Evolutionary conservation across 2,113 vertebrate species (phyloP), one percentile per base, ranked within the genome.

Genomic region (Ceyx melanurus): DNA sequence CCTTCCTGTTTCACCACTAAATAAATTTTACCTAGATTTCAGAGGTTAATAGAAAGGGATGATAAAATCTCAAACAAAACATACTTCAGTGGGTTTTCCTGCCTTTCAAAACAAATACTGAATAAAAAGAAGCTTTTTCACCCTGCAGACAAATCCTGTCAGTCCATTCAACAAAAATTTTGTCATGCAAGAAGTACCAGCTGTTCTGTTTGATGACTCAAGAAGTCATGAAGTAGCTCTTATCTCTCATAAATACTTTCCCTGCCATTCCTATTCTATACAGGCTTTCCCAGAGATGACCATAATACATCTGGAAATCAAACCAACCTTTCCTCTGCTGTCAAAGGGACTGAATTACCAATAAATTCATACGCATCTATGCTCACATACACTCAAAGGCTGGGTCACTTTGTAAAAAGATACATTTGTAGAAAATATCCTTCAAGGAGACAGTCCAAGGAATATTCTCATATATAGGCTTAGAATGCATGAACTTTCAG

Each of bases 131-230:
- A 70, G n/a, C 15, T 33, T 72, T 84, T 84, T 93, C 42, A 80
- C 57, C 61, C 80, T 75, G 70, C 78, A 88, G 82, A 95, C 64
- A 90, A 93, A 86, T 19, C 13, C 65, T 81, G 73, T 75, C 86
- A 81, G 61, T 84, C 65, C 76, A 78, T 64, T 94, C 60, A 94
- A 56, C 61, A 77, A 70, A 86, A 81, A 75, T 53, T 58, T 68
- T 66, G 78, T 88, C 65, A 81, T 1, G 3, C 58, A 88, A 86
- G 80, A 75, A 95, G 66, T 23, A 93, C 90, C 90, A 95, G 83
- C 83, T 95, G 86, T 87, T 95, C 70, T 60, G 43, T 92, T 21
- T 35, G 86, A 89, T 96, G 83, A 95, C 86, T 95, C 74, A 91
- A 75, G 58, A 56, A 76, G 66, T n/a, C 77, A 89, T 37, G 77